Evolutionary conservation across 1,140 invertebrate species (phyloP).

Genomic region (Zelostemma sp.): DNA sequence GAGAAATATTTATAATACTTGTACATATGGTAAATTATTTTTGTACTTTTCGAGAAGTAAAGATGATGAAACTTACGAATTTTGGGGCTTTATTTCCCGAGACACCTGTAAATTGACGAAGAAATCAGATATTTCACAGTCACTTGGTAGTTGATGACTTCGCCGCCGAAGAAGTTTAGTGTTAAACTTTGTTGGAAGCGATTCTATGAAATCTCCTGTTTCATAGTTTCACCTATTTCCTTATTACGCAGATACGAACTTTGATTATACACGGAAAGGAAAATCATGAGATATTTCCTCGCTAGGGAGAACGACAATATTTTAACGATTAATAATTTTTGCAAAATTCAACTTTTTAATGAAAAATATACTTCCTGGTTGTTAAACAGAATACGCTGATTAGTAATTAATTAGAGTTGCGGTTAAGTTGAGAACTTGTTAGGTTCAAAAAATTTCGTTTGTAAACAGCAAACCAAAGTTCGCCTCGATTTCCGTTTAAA

Average conservation of each 20-base stretch:
- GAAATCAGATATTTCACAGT: conserved; percentile 33
- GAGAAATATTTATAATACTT: background rate
- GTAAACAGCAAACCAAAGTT: no score
- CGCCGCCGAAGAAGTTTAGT: conserved; percentile 17
- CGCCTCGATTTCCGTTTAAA: no score
- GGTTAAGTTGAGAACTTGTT: no score
- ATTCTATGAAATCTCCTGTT: background rate
- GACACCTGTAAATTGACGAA: background rate
- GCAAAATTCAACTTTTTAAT: no score
- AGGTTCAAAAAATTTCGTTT: no score
- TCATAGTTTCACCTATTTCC: background rate
- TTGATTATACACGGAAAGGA: background rate
- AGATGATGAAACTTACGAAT: conserved; percentile 17
- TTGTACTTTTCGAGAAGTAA: conserved; percentile 25
- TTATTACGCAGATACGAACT: background rate
- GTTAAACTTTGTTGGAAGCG: conserved; percentile 14
- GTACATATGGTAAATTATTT: conserved; percentile 23
- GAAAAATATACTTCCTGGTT: no score
- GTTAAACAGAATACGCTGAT: no score
- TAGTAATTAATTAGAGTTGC: no score
- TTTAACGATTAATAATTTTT: no score
- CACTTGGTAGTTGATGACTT: conserved; percentile 25
- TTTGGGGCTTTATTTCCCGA: conserved; percentile 9
- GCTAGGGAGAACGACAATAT: background rate
- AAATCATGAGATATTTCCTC: conserved; percentile 1